Evolutionary conservation across 2,113 vertebrate species (phyloP).

Genomic region (Grammomys surdaster): DNA sequence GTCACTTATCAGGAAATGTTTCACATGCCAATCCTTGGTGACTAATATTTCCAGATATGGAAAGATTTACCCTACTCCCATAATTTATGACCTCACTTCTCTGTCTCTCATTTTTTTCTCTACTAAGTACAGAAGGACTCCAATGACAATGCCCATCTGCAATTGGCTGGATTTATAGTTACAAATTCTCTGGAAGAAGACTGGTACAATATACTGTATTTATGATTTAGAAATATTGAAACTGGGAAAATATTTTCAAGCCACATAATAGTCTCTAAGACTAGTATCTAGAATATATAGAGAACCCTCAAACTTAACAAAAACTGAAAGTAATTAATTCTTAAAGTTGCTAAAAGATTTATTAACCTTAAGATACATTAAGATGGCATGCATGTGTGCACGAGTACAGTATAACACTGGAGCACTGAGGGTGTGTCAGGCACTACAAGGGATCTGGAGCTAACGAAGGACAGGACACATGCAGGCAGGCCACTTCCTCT

Average conservation of each 20-base stretch:
- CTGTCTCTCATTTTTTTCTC: background rate
- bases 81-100: background rate
- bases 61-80: background rate
- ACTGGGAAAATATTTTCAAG: constrained; percentile 4
- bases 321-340: background rate
- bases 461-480: background rate
- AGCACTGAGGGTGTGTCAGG: background rate
- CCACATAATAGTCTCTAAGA: background rate
- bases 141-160: background rate
- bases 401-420: background rate
- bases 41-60: background rate
- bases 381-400: background rate
- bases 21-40: background rate
- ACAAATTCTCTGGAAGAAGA: background rate
- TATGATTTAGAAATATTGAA: background rate
- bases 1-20: background rate
- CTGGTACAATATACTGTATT: background rate
- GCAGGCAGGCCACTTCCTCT: too few species aligned
- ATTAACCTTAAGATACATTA: background rate
- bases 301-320: background rate
- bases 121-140: background rate
- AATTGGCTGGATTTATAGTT: background rate
- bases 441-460: background rate
- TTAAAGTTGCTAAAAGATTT: background rate
- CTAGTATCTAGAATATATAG: background rate